phyloP scores from a whole-genome alignment of 2,797 vertebrate species.

The Ceyx erithaca region DNA sequence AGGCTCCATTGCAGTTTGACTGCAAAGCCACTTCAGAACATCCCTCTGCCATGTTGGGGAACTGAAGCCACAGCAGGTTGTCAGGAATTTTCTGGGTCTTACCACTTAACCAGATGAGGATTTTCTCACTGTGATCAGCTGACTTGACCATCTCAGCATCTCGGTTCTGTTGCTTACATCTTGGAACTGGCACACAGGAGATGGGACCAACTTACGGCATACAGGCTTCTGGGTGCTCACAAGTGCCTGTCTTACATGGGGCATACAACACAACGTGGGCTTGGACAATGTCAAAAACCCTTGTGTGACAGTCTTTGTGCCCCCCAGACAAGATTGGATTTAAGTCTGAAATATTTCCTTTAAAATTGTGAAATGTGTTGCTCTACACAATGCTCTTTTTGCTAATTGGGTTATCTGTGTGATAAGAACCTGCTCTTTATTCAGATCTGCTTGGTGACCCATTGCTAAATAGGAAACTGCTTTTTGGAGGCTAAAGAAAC shows the following conservation, averaged over 20 bases:
- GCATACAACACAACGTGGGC: accelerated
- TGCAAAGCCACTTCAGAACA: background rate
- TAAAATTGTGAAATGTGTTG: background rate
- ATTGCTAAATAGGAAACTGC: background rate
- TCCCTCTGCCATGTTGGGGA: background rate
- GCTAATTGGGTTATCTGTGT: background rate
- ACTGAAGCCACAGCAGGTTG: background rate
- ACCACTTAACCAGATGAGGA: background rate
- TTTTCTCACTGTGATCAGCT: background rate
- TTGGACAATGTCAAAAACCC: background rate
- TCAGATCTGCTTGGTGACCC: background rate
- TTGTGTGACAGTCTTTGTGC: background rate
- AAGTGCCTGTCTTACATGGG: background rate
- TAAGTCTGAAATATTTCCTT: background rate
- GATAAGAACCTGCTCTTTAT: background rate
- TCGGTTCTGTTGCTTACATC: background rate
- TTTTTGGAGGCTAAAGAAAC: background rate
- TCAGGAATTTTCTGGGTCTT: background rate
- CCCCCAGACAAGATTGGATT: background rate
- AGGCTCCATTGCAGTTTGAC: background rate
- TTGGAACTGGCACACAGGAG: accelerated
- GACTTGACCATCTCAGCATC: background rate
- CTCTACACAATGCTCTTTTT: background rate
- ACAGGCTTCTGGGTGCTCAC: background rate
- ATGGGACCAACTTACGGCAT: background rate